Conservation (phyloP, 2,888 invertebrate species). For the Scaptodrosophila latifasciaeformis region DNA sequence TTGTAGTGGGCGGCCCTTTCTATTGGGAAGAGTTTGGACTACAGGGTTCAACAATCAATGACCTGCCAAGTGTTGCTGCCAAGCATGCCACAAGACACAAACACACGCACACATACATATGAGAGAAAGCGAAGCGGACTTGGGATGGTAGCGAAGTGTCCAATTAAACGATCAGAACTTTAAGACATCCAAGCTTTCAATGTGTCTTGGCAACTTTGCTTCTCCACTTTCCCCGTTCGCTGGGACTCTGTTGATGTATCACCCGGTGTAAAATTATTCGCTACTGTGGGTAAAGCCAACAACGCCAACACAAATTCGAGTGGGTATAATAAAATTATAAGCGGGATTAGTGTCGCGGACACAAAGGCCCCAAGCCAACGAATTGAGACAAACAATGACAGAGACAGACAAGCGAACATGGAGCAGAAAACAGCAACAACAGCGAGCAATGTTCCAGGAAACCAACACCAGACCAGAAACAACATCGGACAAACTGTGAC, state of each 20-base stretch:
- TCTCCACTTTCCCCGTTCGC: too few relatives aligned
- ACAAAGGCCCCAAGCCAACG: slow-evolving; percentile 44
- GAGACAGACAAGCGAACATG: background rate
- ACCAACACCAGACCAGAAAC: background rate
- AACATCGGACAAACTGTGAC: too few relatives aligned
- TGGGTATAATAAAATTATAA: slow-evolving; percentile 59
- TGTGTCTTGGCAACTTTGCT: too few relatives aligned
- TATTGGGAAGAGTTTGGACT: background rate
- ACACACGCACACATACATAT: too few relatives aligned
- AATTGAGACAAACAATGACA: slow-evolving; percentile 65
- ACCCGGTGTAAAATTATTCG: slow-evolving; percentile 51
- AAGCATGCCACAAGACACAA: too few relatives aligned
- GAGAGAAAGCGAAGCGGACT: background rate
- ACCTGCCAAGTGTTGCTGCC: too few relatives aligned
- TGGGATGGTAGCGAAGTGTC: slow-evolving; percentile 12
- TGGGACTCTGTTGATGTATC: slow-evolving; percentile 62
- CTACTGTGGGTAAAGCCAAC: slow-evolving; percentile 41
- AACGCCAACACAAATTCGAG: slow-evolving; percentile 35
- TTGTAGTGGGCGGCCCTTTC: slow-evolving; percentile 21
- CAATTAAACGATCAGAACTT: slow-evolving; percentile 56
- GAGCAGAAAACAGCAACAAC: background rate
- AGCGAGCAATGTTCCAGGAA: background rate
- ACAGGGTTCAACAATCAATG: too few relatives aligned
- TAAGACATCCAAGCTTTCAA: slow-evolving; percentile 15
- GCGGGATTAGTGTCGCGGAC: slow-evolving; percentile 63